A percentile compares a stretch with the other conserved stretches of the same genome.
phyloP scores from a whole-genome alignment of 2,797 vertebrate species.

The Aphelocoma californica region DNA sequence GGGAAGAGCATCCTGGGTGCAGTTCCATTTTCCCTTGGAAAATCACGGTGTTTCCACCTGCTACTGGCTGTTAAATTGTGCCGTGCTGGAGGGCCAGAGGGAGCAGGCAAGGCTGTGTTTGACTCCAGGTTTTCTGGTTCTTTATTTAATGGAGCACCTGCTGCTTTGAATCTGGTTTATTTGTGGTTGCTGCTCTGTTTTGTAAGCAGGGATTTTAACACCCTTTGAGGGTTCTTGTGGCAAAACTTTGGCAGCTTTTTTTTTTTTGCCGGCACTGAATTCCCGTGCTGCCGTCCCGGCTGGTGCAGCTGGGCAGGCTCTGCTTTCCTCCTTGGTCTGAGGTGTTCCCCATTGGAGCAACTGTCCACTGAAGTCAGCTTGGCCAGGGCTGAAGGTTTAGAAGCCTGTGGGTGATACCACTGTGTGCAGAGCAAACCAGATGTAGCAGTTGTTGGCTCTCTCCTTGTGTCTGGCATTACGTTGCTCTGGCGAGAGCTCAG shows the following conservation, averaged over 20 bases:
- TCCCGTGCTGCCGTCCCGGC: constrained; percentile 17
- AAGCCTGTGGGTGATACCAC: neutral
- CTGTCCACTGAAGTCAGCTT: constrained; percentile 1
- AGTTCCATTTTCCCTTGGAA: neutral
- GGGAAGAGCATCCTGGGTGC: constrained; percentile 4
- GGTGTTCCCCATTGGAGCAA: neutral
- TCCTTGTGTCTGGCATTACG: neutral
- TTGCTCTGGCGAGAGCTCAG: neutral
- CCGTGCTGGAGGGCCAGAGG: neutral
- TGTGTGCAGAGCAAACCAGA: neutral
- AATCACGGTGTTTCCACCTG: neutral
- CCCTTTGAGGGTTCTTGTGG: constrained; percentile 55
- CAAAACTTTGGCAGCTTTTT: constrained; percentile 2
- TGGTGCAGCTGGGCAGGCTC: neutral
- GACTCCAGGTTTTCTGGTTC: constrained; percentile 63
- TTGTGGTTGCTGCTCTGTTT: constrained; percentile 66
- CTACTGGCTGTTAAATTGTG: neutral
- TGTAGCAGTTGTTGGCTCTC: neutral
- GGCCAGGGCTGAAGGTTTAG: neutral
- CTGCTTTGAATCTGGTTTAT: constrained; percentile 65
- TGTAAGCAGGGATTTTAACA: constrained; percentile 53
- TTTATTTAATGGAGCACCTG: constrained; percentile 17
- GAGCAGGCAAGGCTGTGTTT: neutral
- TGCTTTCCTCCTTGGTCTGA: constrained; percentile 31
- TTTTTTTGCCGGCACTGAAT: constrained; percentile 30